phyloP scores from a whole-genome alignment of 1,140 invertebrate species.

The Ips nitidus region DNA sequence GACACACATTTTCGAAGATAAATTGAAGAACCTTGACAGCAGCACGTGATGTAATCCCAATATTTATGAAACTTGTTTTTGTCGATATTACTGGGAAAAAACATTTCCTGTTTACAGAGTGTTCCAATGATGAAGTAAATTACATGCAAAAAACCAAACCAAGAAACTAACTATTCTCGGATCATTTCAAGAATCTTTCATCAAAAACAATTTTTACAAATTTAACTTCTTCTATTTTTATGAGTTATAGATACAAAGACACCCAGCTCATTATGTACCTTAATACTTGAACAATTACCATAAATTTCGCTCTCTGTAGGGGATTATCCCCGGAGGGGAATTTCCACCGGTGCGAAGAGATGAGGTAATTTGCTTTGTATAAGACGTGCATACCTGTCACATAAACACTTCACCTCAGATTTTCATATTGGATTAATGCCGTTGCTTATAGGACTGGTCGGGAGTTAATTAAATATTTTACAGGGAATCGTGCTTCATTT shows the following conservation, averaged over 20 bases:
- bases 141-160: too few species aligned
- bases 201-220: too few species aligned
- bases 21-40: too few species aligned
- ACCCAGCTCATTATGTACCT: constrained; percentile 20
- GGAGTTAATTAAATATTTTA: constrained; percentile 28
- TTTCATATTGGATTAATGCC: constrained; percentile 35
- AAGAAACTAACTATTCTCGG: too few species aligned
- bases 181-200: too few species aligned
- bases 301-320: constrained; percentile 28
- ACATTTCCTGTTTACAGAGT: too few species aligned
- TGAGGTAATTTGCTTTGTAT: constrained; percentile 34
- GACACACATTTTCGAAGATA: too few species aligned
- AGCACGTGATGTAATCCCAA: too few species aligned
- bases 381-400: constrained; percentile 31
- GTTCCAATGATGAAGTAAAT: too few species aligned
- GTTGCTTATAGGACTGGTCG: constrained; percentile 16
- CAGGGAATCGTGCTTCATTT: neutral
- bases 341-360: constrained; percentile 26
- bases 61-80: too few species aligned
- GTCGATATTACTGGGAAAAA: too few species aligned
- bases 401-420: constrained; percentile 35
- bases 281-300: constrained; percentile 30
- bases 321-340: constrained; percentile 27
- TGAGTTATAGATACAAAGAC: neutral
- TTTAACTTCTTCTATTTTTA: too few species aligned